phyloP scores from a whole-genome alignment of 2,888 invertebrate species.

The Apoda limacodes region DNA sequence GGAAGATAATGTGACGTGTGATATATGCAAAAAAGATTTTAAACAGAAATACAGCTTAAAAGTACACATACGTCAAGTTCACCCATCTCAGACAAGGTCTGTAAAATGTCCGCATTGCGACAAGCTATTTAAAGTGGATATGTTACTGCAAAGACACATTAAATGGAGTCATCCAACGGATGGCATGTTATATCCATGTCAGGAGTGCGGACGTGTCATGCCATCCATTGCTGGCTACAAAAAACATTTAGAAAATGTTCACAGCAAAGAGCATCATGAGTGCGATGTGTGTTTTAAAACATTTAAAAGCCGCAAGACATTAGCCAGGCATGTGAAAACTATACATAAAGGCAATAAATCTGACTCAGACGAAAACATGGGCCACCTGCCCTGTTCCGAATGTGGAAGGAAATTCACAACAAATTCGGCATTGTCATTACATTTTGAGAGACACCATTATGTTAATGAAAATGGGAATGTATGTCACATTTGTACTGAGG shows the following conservation, averaged over 20 bases:
- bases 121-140: slow-evolving; percentile 27
- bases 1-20: slow-evolving; percentile 23
- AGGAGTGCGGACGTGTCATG: slow-evolving; percentile 24
- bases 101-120: slow-evolving; percentile 25
- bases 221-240: slow-evolving; percentile 22
- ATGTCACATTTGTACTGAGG: slow-evolving; percentile 22
- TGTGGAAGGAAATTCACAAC: slow-evolving; percentile 23
- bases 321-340: slow-evolving; percentile 14
- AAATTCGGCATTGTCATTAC: slow-evolving; percentile 25
- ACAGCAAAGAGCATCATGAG: slow-evolving; percentile 12
- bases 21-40: slow-evolving; percentile 26
- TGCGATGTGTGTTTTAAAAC: slow-evolving; percentile 18
- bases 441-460: slow-evolving; percentile 23
- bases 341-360: slow-evolving; percentile 10
- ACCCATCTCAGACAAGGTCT: slow-evolving; percentile 20
- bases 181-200: slow-evolving; percentile 28
- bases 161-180: slow-evolving; percentile 30
- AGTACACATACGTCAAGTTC: slow-evolving; percentile 29
- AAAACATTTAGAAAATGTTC: slow-evolving; percentile 28
- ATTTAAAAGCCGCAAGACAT: slow-evolving; percentile 17
- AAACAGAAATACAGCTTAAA: slow-evolving; percentile 28
- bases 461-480: slow-evolving; percentile 7
- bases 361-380: slow-evolving; percentile 13
- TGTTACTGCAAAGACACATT: slow-evolving; percentile 28
- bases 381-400: slow-evolving; percentile 20